Evolutionary conservation across 1,140 invertebrate species (phyloP).

Genomic region (Parapsyche elsis): DNA sequence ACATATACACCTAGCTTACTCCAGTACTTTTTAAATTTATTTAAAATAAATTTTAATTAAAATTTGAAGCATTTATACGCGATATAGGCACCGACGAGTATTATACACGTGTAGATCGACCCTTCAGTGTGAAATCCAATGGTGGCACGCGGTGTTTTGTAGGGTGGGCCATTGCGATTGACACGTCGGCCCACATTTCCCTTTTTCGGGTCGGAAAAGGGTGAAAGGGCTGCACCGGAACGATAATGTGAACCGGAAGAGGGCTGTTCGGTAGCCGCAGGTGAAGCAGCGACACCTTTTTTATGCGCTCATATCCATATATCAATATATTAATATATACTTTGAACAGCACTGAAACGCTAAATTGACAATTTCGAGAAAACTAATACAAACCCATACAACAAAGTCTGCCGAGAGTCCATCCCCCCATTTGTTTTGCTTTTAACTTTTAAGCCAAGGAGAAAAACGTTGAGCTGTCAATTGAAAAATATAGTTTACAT

Average conservation of each 20-base stretch:
- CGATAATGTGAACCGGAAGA: slow-evolving; percentile 28
- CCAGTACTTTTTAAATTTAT: too few relatives aligned
- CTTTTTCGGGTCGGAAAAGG: not conserved
- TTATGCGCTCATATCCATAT: not conserved
- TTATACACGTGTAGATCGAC: not conserved
- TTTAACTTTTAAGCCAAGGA: not conserved
- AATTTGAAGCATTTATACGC: not conserved
- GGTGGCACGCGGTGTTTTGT: not conserved
- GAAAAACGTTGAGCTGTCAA: too few relatives aligned
- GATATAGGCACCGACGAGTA: not conserved
- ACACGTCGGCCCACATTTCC: slow-evolving; percentile 23
- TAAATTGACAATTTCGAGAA: not conserved
- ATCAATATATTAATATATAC: not conserved
- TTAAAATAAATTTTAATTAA: not conserved
- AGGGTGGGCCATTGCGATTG: not conserved
- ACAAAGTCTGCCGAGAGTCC: not conserved
- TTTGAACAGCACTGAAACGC: not conserved
- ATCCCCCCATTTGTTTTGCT: not conserved
- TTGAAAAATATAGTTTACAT: too few relatives aligned
- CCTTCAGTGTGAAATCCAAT: not conserved
- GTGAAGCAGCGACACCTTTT: not conserved
- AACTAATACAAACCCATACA: not conserved
- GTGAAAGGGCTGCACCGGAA: not conserved
- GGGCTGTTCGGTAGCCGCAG: not conserved
- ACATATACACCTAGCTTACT: not conserved